A percentile compares a stretch with the other conserved stretches of the same genome.
Conservation (phyloP, 2,888 invertebrate genomes). For the Apocheima hispidaria region DNA sequence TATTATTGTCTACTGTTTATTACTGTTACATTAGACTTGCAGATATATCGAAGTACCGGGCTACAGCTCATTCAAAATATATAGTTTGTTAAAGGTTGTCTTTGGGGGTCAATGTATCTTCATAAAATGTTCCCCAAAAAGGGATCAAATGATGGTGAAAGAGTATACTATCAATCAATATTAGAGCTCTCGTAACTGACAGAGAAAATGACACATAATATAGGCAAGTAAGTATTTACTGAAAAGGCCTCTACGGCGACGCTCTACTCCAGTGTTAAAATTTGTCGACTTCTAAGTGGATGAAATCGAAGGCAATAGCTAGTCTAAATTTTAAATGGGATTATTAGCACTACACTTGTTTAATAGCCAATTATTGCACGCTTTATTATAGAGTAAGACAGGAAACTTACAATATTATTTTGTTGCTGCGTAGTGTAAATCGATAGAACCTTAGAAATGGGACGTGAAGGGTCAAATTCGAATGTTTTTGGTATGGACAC, state of each 20-base stretch:
- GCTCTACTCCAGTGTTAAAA: not conserved
- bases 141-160: too few species aligned
- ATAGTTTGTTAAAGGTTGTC: too few species aligned
- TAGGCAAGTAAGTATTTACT: not conserved
- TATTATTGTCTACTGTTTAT: too few species aligned
- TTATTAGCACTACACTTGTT: conserved; percentile 33
- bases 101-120: too few species aligned
- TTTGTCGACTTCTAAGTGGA: not conserved
- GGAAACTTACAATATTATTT: not conserved
- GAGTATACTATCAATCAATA: too few species aligned
- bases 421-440: not conserved
- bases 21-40: too few species aligned
- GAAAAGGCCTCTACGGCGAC: not conserved
- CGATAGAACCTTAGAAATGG: not conserved
- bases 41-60: not conserved
- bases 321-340: conserved; percentile 12
- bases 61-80: not conserved
- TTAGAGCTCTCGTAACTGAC: too few species aligned
- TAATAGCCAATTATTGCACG: conserved; percentile 26
- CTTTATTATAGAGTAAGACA: conserved; percentile 20
- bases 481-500: not conserved
- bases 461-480: conserved; percentile 1
- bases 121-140: too few species aligned
- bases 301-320: not conserved
- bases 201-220: too few species aligned